Evolutionary conservation across 2,888 invertebrate genomes (phyloP).

Genomic region (Sesia bembeciformis): DNA sequence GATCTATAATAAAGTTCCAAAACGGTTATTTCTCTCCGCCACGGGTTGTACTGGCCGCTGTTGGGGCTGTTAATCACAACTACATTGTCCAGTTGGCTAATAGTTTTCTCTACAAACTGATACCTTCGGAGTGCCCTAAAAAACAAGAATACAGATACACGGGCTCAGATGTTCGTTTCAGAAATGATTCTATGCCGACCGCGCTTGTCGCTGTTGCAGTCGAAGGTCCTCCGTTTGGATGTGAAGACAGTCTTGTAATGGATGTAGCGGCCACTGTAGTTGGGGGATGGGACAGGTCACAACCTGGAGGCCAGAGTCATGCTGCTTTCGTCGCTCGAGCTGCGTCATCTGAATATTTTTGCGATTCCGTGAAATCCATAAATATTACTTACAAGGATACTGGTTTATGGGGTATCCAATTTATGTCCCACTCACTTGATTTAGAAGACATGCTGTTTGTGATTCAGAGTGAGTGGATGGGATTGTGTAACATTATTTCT

Average conservation of each 20-base stretch:
- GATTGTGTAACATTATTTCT: constrained; percentile 86
- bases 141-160: constrained; percentile 81
- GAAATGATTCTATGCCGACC: constrained; percentile 91
- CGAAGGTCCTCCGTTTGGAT: constrained; percentile 92
- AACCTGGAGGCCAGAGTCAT: constrained; percentile 88
- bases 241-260: constrained; percentile 91
- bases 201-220: constrained; percentile 94
- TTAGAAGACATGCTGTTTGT: constrained; percentile 81
- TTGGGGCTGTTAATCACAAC: constrained; percentile 92
- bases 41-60: constrained; percentile 92
- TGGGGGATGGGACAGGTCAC: constrained; percentile 92
- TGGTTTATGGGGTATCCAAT: constrained; percentile 95
- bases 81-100: constrained; percentile 85
- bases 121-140: constrained; percentile 70
- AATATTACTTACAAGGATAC: constrained; percentile 98
- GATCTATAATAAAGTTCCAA: constrained; percentile 85
- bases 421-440: constrained; percentile 80
- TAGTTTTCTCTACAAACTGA: constrained; percentile 77
- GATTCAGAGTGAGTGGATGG: constrained; percentile 88
- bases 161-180: constrained; percentile 88
- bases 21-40: constrained; percentile 89
- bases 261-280: constrained; percentile 95
- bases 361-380: constrained; percentile 95
- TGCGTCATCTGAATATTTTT: constrained; percentile 78
- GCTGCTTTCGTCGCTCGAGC: constrained; percentile 85